phyloP scores from a whole-genome alignment of 2,113 vertebrate species.

The Trochalopteron elliotii region DNA sequence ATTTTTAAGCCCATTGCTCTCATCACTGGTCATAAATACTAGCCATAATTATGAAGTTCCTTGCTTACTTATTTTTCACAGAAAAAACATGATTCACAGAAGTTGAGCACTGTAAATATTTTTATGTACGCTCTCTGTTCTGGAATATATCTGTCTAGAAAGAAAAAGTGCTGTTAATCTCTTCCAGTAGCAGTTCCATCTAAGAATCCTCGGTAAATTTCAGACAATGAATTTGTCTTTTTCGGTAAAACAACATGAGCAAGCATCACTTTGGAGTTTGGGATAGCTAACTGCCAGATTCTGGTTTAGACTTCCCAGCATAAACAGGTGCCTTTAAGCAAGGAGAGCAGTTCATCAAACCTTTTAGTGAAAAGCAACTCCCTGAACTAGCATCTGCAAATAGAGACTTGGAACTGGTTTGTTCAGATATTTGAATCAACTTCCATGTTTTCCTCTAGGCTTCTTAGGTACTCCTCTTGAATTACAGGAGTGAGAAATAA shows the following conservation, averaged over 20 bases:
- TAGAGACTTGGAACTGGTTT: background rate
- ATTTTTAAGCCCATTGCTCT: background rate
- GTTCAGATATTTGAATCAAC: background rate
- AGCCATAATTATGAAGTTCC: background rate
- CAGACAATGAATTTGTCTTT: background rate
- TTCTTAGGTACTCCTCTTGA: background rate
- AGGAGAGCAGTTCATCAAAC: background rate
- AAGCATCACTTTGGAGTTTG: background rate
- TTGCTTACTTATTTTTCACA: background rate
- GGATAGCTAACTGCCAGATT: background rate
- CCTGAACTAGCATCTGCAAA: background rate
- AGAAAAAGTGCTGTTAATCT: background rate
- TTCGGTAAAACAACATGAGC: background rate
- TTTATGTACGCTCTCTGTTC: background rate
- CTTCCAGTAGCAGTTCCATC: background rate
- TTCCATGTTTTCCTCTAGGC: background rate
- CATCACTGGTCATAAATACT: background rate
- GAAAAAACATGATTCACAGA: fast-evolving
- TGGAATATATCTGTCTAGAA: background rate
- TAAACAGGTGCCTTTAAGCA: background rate
- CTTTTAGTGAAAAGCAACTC: background rate
- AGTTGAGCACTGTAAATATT: background rate
- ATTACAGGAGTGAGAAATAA: background rate
- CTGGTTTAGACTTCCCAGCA: background rate
- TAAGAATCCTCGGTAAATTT: background rate